Percentiles rank a stretch among this genome's conserved stretches.
These are phyloP conservation scores for Ctenopoma multispine DNA, from an alignment of 2,797 vertebrate species.

Conservation along the genomic window DNA sequence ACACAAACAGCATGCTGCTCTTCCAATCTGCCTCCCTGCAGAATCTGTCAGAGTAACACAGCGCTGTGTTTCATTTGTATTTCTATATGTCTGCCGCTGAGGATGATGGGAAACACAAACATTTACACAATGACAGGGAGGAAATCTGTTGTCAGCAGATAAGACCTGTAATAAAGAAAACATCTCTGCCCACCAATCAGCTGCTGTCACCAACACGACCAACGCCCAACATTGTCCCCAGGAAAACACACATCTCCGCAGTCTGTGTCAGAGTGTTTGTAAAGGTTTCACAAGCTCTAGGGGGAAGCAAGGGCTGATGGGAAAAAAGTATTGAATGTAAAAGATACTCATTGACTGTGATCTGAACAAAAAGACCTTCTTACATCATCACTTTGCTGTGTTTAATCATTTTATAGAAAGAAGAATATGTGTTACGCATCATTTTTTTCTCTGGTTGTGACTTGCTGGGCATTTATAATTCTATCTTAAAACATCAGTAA, in stretches of 20 bases:
- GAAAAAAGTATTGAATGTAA: background rate
- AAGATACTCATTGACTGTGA: background rate
- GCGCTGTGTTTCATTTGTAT: background rate
- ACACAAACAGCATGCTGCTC: background rate
- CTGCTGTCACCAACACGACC: conserved; percentile 6
- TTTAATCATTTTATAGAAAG: background rate
- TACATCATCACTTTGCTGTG: too few species aligned
- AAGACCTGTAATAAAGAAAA: conserved; percentile 29
- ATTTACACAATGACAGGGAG: background rate
- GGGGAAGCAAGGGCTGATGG: conserved; percentile 32
- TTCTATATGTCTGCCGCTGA: background rate
- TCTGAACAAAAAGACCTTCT: background rate
- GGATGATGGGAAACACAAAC: conserved; percentile 26
- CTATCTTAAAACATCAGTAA: too few species aligned
- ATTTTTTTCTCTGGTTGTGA: too few species aligned
- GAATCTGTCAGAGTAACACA: background rate
- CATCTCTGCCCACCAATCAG: conserved; percentile 16
- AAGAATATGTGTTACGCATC: background rate
- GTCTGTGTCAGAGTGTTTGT: background rate
- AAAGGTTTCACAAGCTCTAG: background rate
- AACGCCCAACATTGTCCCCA: background rate
- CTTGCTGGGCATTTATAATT: too few species aligned
- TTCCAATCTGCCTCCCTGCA: background rate
- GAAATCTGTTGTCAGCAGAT: conserved; percentile 41
- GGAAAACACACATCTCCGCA: background rate